These are phyloP conservation scores for Acanthopagrus latus DNA, from an alignment of 2,797 vertebrate species.

Conservation along the genomic window DNA sequence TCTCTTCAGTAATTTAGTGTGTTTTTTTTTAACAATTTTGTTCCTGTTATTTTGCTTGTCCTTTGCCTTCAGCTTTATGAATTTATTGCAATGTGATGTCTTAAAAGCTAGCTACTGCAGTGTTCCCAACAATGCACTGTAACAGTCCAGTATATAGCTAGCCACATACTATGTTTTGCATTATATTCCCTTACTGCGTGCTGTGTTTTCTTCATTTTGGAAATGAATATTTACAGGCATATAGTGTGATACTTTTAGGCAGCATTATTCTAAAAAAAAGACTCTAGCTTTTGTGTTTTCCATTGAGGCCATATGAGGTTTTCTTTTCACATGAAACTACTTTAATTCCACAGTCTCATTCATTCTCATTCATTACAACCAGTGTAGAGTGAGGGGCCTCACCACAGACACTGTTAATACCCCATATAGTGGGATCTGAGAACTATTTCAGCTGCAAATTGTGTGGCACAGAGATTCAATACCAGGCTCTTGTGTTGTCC, in stretches of 20 bases:
- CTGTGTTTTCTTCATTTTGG: neutral
- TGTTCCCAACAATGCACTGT: neutral
- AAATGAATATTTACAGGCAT: neutral
- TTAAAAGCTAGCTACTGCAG: conserved; percentile 8
- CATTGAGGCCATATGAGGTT: neutral
- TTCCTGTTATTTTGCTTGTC: conserved; percentile 10
- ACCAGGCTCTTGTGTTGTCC: conserved; percentile 1
- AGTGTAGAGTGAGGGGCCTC: neutral
- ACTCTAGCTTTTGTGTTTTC: neutral
- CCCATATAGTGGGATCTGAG: neutral
- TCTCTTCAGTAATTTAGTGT: conserved; percentile 30
- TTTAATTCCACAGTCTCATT: conserved; percentile 6
- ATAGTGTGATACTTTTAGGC: neutral
- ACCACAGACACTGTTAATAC: neutral
- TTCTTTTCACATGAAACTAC: neutral
- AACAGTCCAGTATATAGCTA: neutral
- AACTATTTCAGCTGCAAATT: conserved; percentile 29
- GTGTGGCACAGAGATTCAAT: conserved; percentile 8
- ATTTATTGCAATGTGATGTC: conserved; percentile 5
- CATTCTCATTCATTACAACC: neutral
- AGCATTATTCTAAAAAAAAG: neutral
- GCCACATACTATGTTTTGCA: neutral
- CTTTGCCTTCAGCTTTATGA: neutral
- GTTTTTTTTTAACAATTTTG: conserved; percentile 29
- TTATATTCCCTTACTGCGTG: neutral